phyloP scores from a whole-genome alignment of 2,797 vertebrate species.

The Bovichtus diacanthus region DNA sequence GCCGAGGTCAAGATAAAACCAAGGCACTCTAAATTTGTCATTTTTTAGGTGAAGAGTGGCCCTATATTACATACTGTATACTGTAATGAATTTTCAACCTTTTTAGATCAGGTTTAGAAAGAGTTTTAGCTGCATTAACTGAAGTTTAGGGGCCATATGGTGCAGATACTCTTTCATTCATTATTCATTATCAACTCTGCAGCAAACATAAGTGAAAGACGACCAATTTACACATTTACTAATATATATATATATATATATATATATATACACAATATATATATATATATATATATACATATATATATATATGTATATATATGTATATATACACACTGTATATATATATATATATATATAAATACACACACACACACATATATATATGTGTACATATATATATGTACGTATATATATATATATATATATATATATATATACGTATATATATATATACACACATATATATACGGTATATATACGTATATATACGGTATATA shows the following conservation, averaged over 20 bases:
- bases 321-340: too few species aligned
- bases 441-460: too few species aligned
- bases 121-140: neutral
- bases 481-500: too few species aligned
- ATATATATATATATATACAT: too few species aligned
- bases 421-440: too few species aligned
- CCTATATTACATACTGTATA: neutral
- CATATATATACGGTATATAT: too few species aligned
- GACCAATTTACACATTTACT: neutral
- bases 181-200: slow-evolving; percentile 18
- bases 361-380: neutral
- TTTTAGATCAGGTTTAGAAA: neutral
- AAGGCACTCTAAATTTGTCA: neutral
- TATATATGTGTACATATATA: too few species aligned
- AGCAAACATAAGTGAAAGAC: neutral
- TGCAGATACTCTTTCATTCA: slow-evolving; percentile 2
- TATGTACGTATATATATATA: too few species aligned
- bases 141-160: slow-evolving; percentile 10
- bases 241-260: too few species aligned
- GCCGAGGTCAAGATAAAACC: neutral
- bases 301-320: too few species aligned
- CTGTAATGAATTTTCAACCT: neutral
- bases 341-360: too few species aligned
- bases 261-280: too few species aligned
- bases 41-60: neutral